Evolutionary conservation across 2,888 invertebrate species (phyloP).

Genomic region (Plagodis pulveraria): DNA sequence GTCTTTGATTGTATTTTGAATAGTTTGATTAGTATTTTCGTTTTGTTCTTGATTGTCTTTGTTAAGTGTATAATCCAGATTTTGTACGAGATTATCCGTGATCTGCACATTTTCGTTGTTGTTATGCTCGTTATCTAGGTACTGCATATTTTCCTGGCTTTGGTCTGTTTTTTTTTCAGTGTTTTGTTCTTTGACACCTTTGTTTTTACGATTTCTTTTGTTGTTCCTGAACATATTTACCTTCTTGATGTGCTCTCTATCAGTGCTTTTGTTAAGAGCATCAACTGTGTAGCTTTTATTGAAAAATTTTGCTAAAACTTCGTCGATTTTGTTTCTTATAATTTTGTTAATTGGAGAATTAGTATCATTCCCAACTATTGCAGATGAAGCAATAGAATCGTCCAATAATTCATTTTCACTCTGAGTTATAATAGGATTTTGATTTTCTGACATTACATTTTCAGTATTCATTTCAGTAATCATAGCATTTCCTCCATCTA

Average conservation of each 20-base stretch:
- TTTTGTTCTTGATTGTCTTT: not conserved
- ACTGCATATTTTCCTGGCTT: not conserved
- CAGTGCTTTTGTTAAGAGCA: conserved; percentile 11
- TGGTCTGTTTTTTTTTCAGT: not conserved
- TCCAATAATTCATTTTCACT: not conserved
- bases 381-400: not conserved
- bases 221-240: not conserved
- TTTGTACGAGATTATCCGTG: conserved; percentile 1
- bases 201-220: not conserved
- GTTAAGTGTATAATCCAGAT: not conserved
- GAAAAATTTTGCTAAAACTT: conserved; percentile 4
- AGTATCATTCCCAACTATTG: not conserved
- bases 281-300: conserved; percentile 9
- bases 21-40: not conserved
- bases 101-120: not conserved
- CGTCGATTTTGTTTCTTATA: conserved; percentile 5
- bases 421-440: too few species aligned
- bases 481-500: too few species aligned
- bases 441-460: too few species aligned
- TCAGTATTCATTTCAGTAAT: too few species aligned
- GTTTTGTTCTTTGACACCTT: not conserved
- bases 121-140: not conserved
- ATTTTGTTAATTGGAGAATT: not conserved
- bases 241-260: conserved; percentile 6
- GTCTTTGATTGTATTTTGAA: not conserved